Conservation (phyloP, 2,888 invertebrate species). For the Pristionchus japonicus region DNA sequence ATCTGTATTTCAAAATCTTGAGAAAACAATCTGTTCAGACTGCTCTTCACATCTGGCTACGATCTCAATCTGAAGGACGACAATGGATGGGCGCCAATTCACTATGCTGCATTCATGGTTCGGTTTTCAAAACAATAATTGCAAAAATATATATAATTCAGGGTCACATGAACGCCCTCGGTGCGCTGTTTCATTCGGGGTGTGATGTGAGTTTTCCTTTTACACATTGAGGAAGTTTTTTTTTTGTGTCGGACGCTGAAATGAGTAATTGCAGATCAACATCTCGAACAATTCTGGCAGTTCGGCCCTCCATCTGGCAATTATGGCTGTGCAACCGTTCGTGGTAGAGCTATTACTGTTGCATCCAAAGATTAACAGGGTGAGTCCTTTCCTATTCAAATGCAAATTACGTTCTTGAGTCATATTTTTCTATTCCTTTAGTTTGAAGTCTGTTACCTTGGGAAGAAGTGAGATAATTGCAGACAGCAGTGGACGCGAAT, state of each 20-base stretch:
- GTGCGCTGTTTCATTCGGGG: background rate
- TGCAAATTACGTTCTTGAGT: too few species aligned
- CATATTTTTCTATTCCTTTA: too few species aligned
- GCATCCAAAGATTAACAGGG: constrained; percentile 32
- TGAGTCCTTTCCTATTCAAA: too few species aligned
- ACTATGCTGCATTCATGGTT: constrained; percentile 37
- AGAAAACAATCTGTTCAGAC: background rate
- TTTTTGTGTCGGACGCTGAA: constrained; percentile 12
- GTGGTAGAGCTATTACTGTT: background rate
- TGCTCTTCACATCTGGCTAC: background rate
- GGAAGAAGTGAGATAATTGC: background rate
- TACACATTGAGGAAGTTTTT: background rate
- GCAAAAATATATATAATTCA: background rate
- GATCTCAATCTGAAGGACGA: constrained; percentile 20
- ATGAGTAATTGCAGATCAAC: background rate
- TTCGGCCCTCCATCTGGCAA: background rate
- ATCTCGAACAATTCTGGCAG: background rate
- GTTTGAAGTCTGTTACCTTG: too few species aligned
- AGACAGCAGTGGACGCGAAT: background rate
- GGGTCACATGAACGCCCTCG: background rate
- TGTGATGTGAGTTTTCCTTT: constrained; percentile 5
- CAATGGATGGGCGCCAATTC: constrained; percentile 17
- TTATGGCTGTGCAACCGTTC: constrained; percentile 14
- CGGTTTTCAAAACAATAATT: background rate
- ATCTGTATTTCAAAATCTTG: too few species aligned